Evolutionary conservation across 2,113 vertebrate species (phyloP).

Genomic region (Myocastor coypus): DNA sequence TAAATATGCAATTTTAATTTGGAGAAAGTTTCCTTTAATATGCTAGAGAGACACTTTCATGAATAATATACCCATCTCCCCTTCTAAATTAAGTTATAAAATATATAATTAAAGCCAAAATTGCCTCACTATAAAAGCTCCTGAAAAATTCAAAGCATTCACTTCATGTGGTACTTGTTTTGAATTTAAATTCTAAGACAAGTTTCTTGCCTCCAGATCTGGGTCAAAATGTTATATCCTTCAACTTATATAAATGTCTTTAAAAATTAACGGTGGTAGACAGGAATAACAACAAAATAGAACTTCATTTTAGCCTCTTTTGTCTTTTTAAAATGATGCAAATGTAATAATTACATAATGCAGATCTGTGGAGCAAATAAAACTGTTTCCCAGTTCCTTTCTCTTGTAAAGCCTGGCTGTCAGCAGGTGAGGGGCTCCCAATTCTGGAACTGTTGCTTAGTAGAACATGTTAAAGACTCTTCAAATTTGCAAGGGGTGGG

Average conservation of each 20-base stretch:
- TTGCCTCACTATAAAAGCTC: conserved; percentile 30
- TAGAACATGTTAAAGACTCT: not conserved
- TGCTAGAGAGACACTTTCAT: conserved; percentile 39
- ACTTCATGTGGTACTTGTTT: conserved; percentile 28
- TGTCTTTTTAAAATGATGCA: conserved; percentile 19
- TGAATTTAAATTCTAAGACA: conserved; percentile 44
- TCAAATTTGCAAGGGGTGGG: not conserved
- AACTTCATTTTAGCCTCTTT: not conserved
- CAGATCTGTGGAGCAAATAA: not conserved
- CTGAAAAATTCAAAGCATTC: conserved; percentile 62
- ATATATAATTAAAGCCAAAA: conserved; percentile 60
- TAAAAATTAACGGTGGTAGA: not conserved
- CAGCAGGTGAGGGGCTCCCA: not conserved
- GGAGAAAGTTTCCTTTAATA: conserved; percentile 55
- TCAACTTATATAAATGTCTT: not conserved
- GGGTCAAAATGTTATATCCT: conserved; percentile 4
- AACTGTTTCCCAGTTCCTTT: not conserved
- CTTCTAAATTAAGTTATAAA: conserved; percentile 60
- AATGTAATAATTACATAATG: not conserved
- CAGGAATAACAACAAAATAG: not conserved
- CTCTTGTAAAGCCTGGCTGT: not conserved
- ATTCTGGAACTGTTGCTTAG: not conserved
- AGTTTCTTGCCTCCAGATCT: conserved; percentile 6
- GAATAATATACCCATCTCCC: conserved; percentile 8
- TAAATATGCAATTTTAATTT: conserved; percentile 64